A percentile compares a stretch with the other conserved stretches of the same genome.
These are phyloP conservation scores for Eurypyga helias DNA, from an alignment of 2,113 vertebrate species.

Conservation along the genomic window DNA sequence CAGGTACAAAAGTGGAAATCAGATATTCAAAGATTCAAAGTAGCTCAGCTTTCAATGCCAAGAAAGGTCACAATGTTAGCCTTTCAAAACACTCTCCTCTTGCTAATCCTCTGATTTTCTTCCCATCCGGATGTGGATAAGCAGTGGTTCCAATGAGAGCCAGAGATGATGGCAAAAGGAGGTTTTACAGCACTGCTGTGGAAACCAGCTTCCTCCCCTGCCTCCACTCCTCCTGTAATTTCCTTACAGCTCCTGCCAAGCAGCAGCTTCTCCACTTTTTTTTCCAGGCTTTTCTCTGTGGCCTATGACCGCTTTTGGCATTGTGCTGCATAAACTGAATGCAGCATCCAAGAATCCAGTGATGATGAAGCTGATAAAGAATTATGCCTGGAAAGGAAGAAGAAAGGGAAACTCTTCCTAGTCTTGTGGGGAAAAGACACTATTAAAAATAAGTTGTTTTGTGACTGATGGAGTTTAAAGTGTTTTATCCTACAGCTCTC, in stretches of 20 bases:
- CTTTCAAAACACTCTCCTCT: not conserved
- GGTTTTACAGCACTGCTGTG: not conserved
- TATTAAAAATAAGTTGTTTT: not conserved
- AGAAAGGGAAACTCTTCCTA: not conserved
- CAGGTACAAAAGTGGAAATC: not conserved
- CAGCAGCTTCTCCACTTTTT: not conserved
- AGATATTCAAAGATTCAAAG: not conserved
- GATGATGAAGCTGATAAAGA: not conserved
- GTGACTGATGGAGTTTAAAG: rapidly evolving
- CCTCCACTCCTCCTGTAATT: not conserved
- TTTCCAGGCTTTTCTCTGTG: not conserved
- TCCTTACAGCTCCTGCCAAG: not conserved
- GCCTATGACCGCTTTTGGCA: not conserved
- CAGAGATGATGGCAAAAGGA: not conserved
- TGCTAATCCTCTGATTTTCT: not conserved
- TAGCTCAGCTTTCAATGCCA: not conserved
- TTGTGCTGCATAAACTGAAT: rapidly evolving
- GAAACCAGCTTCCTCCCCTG: not conserved
- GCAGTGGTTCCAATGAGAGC: not conserved
- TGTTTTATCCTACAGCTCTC: not conserved
- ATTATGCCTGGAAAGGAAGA: not conserved
- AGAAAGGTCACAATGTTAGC: not conserved
- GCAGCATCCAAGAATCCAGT: not conserved
- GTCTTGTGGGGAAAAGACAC: not conserved
- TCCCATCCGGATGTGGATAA: not conserved